A percentile compares a stretch with the other conserved stretches of the same genome.
phyloP scores from a whole-genome alignment of 2,797 vertebrate genomes.

The Poliocrania exsul region DNA sequence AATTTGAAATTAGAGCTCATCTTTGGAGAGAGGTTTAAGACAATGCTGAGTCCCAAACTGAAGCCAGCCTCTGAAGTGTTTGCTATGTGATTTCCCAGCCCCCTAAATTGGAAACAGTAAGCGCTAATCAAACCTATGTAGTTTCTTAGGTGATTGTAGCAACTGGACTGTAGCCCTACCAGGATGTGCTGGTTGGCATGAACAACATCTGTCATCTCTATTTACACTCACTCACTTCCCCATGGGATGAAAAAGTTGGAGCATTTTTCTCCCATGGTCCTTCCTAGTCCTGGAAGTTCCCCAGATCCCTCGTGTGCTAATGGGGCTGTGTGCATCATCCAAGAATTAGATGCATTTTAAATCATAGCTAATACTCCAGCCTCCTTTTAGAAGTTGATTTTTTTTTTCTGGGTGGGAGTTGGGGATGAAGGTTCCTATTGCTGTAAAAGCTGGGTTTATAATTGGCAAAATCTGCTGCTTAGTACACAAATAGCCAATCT shows the following conservation, averaged over 20 bases:
- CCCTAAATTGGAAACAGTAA: not conserved
- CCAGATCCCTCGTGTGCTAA: not conserved
- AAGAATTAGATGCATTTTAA: not conserved
- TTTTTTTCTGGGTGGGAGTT: accelerated
- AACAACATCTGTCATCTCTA: not conserved
- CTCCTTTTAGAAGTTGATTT: not conserved
- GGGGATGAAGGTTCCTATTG: not conserved
- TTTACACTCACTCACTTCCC: not conserved
- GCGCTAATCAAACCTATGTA: not conserved
- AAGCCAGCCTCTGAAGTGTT: not conserved
- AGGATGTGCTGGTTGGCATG: not conserved
- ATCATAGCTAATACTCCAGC: not conserved
- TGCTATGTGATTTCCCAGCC: not conserved
- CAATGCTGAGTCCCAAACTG: not conserved
- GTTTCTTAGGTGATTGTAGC: not conserved
- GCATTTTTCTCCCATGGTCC: not conserved
- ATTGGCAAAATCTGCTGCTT: not conserved
- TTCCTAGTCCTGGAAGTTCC: not conserved
- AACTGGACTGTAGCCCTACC: not conserved
- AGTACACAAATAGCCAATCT: not conserved
- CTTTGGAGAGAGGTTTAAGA: not conserved
- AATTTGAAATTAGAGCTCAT: not conserved
- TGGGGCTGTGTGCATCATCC: not conserved
- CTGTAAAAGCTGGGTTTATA: not conserved
- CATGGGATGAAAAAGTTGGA: not conserved